These are phyloP conservation scores for Perca fluviatilis DNA, from an alignment of 2,113 vertebrate genomes.

Conservation along the genomic window DNA sequence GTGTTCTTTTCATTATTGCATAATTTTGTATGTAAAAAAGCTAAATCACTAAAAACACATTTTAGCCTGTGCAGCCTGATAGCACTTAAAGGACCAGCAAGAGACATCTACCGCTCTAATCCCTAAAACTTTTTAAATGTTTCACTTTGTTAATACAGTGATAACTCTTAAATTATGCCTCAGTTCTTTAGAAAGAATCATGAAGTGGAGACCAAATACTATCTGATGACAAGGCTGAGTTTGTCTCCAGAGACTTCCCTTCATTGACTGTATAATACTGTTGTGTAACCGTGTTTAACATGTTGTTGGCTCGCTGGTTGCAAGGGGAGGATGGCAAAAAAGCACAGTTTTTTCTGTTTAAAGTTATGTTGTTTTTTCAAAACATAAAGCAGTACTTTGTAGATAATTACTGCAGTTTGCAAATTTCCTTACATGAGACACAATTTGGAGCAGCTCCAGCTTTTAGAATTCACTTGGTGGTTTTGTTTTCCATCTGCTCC, in stretches of 20 bases:
- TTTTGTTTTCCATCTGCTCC: constrained; percentile 69
- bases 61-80: constrained; percentile 17
- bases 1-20: not conserved
- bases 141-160: constrained; percentile 45
- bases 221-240: constrained; percentile 26
- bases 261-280: constrained; percentile 26
- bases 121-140: constrained; percentile 30
- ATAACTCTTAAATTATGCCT: constrained; percentile 50
- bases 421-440: constrained; percentile 50
- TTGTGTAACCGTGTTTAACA: constrained; percentile 47
- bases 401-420: constrained; percentile 62
- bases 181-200: constrained; percentile 45
- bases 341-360: constrained; percentile 16
- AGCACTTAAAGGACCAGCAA: constrained; percentile 19
- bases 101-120: constrained; percentile 46
- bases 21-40: not conserved
- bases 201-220: constrained; percentile 43
- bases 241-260: constrained; percentile 32
- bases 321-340: constrained; percentile 8
- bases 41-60: constrained; percentile 10
- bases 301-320: constrained; percentile 20
- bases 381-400: constrained; percentile 61
- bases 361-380: constrained; percentile 43
- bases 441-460: constrained; percentile 44
- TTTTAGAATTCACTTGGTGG: constrained; percentile 45